A percentile compares a stretch with the other conserved stretches of the same genome.
Evolutionary conservation across 2,797 vertebrate species (phyloP).

Genomic region (Heliangelus exortis): DNA sequence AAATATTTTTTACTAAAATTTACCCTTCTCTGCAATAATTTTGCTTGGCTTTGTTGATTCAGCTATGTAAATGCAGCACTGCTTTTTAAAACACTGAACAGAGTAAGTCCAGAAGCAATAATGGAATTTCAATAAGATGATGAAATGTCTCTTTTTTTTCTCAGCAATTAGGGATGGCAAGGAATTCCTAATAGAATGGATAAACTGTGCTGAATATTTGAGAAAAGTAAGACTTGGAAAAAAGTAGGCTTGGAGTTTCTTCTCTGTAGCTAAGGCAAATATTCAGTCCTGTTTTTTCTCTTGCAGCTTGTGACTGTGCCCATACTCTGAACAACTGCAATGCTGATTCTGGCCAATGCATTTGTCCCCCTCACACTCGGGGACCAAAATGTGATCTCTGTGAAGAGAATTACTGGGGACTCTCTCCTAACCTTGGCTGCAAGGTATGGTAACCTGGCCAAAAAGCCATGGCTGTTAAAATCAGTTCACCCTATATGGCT

Average conservation of each 20-base stretch:
- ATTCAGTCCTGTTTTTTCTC: background rate
- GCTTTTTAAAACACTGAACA: background rate
- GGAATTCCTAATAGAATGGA: background rate
- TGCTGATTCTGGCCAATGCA: conserved; percentile 84
- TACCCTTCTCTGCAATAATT: background rate
- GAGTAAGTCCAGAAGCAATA: background rate
- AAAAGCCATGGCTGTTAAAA: background rate
- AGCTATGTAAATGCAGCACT: background rate
- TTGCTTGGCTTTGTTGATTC: background rate
- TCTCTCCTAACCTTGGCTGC: conserved; percentile 83
- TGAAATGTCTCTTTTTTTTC: background rate
- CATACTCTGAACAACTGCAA: conserved; percentile 90
- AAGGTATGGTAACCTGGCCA: conserved; percentile 78
- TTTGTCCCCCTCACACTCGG: conserved; percentile 87
- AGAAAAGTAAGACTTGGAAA: background rate
- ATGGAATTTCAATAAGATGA: background rate
- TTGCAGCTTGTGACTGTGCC: conserved; percentile 87
- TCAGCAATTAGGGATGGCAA: background rate
- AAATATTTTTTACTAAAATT: background rate
- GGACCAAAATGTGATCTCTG: conserved; percentile 87
- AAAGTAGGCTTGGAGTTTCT: background rate
- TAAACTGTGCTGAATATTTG: background rate
- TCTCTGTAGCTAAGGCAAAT: background rate
- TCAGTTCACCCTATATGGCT: background rate
- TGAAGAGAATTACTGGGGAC: conserved; percentile 85